Conservation (phyloP, 2,888 invertebrate genomes). For the Plebejus anna region DNA sequence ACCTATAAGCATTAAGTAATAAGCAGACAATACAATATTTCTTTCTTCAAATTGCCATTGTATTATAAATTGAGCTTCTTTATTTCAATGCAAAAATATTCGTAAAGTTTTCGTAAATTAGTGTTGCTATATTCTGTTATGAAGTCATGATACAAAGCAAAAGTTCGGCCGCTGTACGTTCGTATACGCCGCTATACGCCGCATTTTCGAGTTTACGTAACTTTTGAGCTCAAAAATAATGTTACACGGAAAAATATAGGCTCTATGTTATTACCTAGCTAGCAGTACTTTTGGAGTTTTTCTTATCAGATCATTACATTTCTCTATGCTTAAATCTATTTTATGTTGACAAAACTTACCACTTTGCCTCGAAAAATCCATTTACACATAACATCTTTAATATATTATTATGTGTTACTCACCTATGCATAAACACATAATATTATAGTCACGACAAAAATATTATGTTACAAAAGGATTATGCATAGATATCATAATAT, state of each 20-base stretch:
- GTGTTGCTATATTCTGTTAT: neutral
- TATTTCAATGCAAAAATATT: constrained; percentile 9
- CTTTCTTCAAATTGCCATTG: neutral
- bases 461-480: too few species aligned
- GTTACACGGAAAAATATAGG: neutral
- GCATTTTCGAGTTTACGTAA: constrained; percentile 7
- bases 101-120: neutral
- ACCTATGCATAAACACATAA: too few species aligned
- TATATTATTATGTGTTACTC: too few species aligned
- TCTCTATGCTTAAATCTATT: too few species aligned
- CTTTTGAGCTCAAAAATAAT: neutral
- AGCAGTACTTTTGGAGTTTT: neutral
- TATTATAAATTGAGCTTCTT: neutral
- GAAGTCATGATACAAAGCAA: neutral
- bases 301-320: neutral
- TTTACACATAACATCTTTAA: too few species aligned
- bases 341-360: too few species aligned
- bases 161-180: constrained; percentile 2
- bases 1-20: neutral
- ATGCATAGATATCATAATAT: too few species aligned
- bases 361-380: too few species aligned
- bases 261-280: neutral
- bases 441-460: too few species aligned
- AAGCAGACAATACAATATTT: neutral
- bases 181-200: neutral